Conservation (phyloP, 1,140 invertebrate genomes). For the Babylonia areolata region DNA sequence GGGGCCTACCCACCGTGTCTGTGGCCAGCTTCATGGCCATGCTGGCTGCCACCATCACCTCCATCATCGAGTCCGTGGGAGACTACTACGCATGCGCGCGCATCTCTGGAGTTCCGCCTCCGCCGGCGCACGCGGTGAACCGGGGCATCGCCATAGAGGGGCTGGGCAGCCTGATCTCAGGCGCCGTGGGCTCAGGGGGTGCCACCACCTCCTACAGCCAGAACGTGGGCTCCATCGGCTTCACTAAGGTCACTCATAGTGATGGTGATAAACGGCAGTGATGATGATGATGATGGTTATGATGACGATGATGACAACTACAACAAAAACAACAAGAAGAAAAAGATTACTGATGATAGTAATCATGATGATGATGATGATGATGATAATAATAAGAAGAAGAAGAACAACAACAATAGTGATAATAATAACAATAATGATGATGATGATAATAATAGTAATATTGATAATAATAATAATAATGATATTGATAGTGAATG, state of each 20-base stretch:
- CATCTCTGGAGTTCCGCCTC: slow-evolving; percentile 86
- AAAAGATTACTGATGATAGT: too few relatives aligned
- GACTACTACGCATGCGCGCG: slow-evolving; percentile 93
- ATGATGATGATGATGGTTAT: too few relatives aligned
- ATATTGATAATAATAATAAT: slow-evolving; percentile 50
- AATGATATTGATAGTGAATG: slow-evolving; percentile 39
- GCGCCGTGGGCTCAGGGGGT: slow-evolving; percentile 88
- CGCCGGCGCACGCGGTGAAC: slow-evolving; percentile 89
- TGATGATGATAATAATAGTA: slow-evolving; percentile 41
- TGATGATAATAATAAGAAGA: slow-evolving; percentile 14
- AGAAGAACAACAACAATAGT: not conserved
- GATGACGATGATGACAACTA: too few relatives aligned
- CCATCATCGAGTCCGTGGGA: slow-evolving; percentile 91
- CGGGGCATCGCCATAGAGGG: slow-evolving; percentile 83
- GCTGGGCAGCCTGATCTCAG: slow-evolving; percentile 88
- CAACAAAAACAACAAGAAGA: too few relatives aligned
- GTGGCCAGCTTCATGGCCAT: slow-evolving; percentile 87
- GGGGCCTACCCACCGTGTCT: slow-evolving; percentile 87
- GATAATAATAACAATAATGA: slow-evolving; percentile 36
- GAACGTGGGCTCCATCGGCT: slow-evolving; percentile 92
- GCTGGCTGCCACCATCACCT: slow-evolving; percentile 89
- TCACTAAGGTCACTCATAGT: slow-evolving; percentile 78
- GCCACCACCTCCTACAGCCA: slow-evolving; percentile 90
- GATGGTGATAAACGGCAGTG: too few relatives aligned
- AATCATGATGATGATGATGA: too few relatives aligned